These are phyloP conservation scores for Saturnia pavonia DNA, from an alignment of 2,888 invertebrate species.

Conservation along the genomic window DNA sequence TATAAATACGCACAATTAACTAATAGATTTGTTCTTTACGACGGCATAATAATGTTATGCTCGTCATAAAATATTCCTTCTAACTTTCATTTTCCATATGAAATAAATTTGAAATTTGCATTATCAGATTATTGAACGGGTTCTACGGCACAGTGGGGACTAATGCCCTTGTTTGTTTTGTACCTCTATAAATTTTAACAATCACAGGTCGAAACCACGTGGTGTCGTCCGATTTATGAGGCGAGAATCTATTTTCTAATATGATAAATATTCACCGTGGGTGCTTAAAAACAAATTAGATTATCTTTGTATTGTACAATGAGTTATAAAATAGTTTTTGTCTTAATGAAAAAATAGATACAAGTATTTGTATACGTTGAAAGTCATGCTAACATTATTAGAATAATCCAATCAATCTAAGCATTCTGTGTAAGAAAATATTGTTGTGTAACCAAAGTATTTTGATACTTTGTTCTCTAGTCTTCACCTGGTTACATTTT, in stretches of 20 bases:
- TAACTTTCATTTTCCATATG: constrained; percentile 20
- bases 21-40: too few relatives aligned
- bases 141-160: constrained; percentile 51
- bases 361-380: not conserved
- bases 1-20: too few relatives aligned
- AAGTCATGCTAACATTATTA: constrained; percentile 6
- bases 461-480: too few relatives aligned
- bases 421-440: not conserved
- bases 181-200: constrained; percentile 67
- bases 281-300: constrained; percentile 51
- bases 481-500: too few relatives aligned
- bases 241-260: constrained; percentile 51
- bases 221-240: constrained; percentile 64
- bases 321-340: not conserved
- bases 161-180: constrained; percentile 61
- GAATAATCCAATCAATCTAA: constrained; percentile 23
- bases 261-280: constrained; percentile 59
- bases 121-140: constrained; percentile 42
- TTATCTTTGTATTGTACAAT: constrained; percentile 35
- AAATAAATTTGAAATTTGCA: constrained; percentile 41
- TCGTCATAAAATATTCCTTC: too few relatives aligned
- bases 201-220: constrained; percentile 61
- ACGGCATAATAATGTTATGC: too few relatives aligned
- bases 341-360: not conserved
- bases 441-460: not conserved